Evolutionary conservation across 1,140 invertebrate genomes (phyloP).

Genomic region (Patella vulgata): DNA sequence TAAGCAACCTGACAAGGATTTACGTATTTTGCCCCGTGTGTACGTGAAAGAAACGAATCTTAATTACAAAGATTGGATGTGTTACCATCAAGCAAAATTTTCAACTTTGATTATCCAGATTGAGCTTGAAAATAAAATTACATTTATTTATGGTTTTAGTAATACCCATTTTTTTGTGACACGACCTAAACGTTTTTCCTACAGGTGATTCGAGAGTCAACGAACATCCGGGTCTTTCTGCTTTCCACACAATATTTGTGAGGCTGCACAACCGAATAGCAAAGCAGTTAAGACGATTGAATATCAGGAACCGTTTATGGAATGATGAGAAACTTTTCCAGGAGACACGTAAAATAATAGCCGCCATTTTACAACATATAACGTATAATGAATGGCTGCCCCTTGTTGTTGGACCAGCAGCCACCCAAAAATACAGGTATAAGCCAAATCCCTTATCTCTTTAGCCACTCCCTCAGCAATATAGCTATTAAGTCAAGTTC

Average conservation of each 20-base stretch:
- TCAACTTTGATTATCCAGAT: too few species aligned
- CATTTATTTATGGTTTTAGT: too few species aligned
- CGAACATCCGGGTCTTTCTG: conserved; percentile 85
- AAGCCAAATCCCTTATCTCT: too few species aligned
- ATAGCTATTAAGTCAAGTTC: too few species aligned
- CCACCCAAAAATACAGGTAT: conserved; percentile 14
- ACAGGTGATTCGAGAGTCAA: conserved; percentile 78
- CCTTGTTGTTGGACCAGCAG: conserved; percentile 17
- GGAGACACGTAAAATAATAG: conserved; percentile 85
- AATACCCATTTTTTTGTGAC: too few species aligned
- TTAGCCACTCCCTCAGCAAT: too few species aligned
- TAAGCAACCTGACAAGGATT: too few species aligned
- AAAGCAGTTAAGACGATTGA: conserved; percentile 74
- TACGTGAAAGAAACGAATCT: too few species aligned
- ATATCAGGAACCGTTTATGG: conserved; percentile 83
- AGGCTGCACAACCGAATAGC: conserved; percentile 95
- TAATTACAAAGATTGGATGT: too few species aligned
- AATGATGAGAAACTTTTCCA: conserved; percentile 90
- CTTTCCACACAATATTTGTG: conserved; percentile 98
- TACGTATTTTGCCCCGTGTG: too few species aligned
- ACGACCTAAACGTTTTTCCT: not conserved
- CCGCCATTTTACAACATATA: conserved; percentile 94
- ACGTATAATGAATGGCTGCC: conserved; percentile 74
- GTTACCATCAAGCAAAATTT: too few species aligned
- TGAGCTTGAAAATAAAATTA: too few species aligned